Evolutionary conservation across 2,888 invertebrate genomes (phyloP).

Genomic region (Lampropteryx suffumata): DNA sequence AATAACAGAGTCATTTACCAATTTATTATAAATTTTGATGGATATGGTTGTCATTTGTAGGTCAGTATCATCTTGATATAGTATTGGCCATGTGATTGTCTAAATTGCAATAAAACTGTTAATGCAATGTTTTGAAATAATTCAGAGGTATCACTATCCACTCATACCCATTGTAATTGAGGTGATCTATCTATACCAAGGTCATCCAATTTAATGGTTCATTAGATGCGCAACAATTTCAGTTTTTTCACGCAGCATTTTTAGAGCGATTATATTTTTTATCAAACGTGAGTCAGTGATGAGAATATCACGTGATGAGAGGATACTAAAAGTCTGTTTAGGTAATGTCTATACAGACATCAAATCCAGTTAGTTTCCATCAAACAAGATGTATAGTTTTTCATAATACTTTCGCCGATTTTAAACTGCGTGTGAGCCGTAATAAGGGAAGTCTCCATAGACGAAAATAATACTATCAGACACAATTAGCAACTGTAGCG

Average conservation of each 20-base stretch:
- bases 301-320: background rate
- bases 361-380: too few species aligned
- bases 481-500: too few species aligned
- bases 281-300: background rate
- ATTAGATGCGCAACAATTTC: constrained; percentile 18
- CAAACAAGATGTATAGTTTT: too few species aligned
- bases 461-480: too few species aligned
- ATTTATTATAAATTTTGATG: too few species aligned
- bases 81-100: background rate
- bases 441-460: too few species aligned
- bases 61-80: constrained; percentile 21
- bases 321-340: background rate
- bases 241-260: constrained; percentile 20
- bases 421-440: too few species aligned
- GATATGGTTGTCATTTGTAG: constrained; percentile 19
- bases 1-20: too few species aligned
- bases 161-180: background rate
- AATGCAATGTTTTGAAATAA: background rate
- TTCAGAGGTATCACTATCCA: background rate
- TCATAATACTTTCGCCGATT: too few species aligned
- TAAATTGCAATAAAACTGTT: background rate
- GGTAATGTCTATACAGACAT: too few species aligned
- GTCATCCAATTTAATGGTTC: constrained; percentile 29
- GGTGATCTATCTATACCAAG: constrained; percentile 18
- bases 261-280: constrained; percentile 7